These are phyloP conservation scores for Antechinus flavipes DNA, from an alignment of 2,113 vertebrate genomes.

Conservation along the genomic window DNA sequence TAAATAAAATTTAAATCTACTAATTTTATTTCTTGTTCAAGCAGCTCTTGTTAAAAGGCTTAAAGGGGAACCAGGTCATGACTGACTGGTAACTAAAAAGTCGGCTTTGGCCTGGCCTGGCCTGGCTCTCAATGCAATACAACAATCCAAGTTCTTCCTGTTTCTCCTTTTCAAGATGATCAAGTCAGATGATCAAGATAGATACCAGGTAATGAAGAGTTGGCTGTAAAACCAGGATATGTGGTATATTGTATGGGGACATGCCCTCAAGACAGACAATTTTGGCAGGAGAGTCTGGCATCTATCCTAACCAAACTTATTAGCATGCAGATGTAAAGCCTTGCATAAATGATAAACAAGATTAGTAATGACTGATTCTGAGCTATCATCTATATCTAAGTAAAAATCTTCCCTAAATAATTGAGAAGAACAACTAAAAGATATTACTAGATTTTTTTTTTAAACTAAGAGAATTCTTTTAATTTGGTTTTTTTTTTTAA, in stretches of 20 bases:
- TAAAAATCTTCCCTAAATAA: background rate
- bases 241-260: background rate
- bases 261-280: background rate
- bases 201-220: background rate
- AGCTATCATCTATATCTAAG: background rate
- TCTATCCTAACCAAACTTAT: background rate
- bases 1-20: slow-evolving; percentile 3
- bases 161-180: slow-evolving; percentile 27
- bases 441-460: background rate
- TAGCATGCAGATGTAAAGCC: background rate
- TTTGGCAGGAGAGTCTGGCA: background rate
- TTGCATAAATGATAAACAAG: background rate
- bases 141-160: background rate
- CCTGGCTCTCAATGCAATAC: background rate
- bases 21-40: background rate
- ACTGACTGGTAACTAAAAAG: background rate
- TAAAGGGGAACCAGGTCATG: slow-evolving; percentile 14
- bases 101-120: background rate
- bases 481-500: background rate
- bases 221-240: slow-evolving; percentile 18
- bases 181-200: background rate
- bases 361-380: background rate
- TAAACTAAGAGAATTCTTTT: background rate
- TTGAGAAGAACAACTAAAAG: background rate
- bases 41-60: background rate